Evolutionary conservation across 2,113 vertebrate genomes (phyloP).

Genomic region (Irena cyanogastra): DNA sequence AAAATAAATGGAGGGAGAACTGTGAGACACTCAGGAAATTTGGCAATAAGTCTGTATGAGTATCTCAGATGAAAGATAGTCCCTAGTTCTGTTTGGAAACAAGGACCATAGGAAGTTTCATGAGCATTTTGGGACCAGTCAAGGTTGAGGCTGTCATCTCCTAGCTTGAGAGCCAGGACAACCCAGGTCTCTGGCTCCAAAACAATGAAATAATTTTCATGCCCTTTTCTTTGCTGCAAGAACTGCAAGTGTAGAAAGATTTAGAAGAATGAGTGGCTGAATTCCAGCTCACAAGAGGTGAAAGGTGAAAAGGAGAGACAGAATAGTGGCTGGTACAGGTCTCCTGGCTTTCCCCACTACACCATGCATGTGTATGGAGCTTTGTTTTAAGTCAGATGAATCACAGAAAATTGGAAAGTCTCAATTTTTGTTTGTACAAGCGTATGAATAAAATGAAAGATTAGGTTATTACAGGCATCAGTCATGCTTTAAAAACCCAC

Average conservation of each 20-base stretch:
- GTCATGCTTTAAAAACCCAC: not conserved
- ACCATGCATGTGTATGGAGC: not conserved
- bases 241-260: not conserved
- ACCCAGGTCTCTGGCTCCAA: not conserved
- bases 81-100: slow-evolving; percentile 21
- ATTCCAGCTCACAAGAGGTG: not conserved
- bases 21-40: not conserved
- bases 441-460: not conserved
- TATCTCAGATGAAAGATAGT: not conserved
- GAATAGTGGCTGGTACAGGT: not conserved
- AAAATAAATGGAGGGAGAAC: not conserved
- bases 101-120: not conserved
- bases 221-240: not conserved
- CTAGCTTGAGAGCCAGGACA: not conserved
- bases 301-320: not conserved
- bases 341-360: not conserved
- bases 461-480: not conserved
- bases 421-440: not conserved
- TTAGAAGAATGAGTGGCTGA: not conserved
- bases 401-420: not conserved
- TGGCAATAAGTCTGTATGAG: not conserved
- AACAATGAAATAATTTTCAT: not conserved
- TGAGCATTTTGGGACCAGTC: not conserved
- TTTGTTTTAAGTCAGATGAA: not conserved
- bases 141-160: not conserved